These are phyloP conservation scores for Julus scanicus DNA, from an alignment of 2,888 invertebrate genomes.

Conservation along the genomic window DNA sequence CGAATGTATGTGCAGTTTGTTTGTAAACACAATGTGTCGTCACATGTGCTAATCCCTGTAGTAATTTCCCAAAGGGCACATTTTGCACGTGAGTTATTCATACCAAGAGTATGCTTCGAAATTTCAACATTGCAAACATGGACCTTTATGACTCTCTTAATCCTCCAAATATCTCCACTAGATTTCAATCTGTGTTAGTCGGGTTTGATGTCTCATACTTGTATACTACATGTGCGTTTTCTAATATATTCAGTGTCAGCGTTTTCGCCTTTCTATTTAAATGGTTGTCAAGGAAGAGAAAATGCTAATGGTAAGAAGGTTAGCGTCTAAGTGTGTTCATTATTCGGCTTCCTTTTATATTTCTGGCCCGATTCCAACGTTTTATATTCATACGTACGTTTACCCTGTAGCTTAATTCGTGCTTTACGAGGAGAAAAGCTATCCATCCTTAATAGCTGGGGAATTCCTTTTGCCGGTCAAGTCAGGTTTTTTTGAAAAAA, in stretches of 20 bases:
- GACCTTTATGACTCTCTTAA: not conserved
- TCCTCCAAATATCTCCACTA: not conserved
- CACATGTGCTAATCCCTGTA: no score
- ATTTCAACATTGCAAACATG: not conserved
- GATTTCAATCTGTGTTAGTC: not conserved
- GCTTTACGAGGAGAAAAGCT: constrained; percentile 10
- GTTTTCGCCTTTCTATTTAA: not conserved
- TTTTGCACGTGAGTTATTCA: no score
- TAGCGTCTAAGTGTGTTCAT: constrained; percentile 44
- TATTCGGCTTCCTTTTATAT: constrained; percentile 29
- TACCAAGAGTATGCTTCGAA: not conserved
- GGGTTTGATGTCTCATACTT: not conserved
- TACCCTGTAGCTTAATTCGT: constrained; percentile 17
- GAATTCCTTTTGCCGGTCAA: not conserved
- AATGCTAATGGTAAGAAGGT: not conserved
- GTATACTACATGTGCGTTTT: not conserved
- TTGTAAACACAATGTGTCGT: no score
- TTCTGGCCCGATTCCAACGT: constrained; percentile 21
- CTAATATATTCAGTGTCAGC: not conserved
- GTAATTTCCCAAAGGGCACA: no score
- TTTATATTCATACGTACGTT: constrained; percentile 16
- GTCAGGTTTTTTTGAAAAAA: not conserved
- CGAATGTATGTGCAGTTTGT: no score
- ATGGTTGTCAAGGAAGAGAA: not conserved
- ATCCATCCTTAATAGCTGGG: constrained; percentile 11